These are phyloP conservation scores for Pyrgilauda ruficollis DNA, from an alignment of 2,113 vertebrate genomes.

Conservation along the genomic window DNA sequence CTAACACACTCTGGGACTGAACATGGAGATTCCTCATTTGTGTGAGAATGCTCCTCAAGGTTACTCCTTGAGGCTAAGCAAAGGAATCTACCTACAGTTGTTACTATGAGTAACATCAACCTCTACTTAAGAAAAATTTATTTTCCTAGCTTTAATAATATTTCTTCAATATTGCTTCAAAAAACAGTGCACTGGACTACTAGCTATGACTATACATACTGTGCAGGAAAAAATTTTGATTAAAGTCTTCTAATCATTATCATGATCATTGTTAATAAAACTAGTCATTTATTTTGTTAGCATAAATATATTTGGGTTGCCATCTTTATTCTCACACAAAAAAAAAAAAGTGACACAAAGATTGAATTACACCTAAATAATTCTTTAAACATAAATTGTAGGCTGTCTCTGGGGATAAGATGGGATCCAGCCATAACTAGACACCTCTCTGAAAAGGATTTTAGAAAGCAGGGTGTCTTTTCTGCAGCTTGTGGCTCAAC, in stretches of 20 bases:
- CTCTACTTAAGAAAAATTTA: background rate
- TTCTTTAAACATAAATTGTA: background rate
- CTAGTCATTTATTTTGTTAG: background rate
- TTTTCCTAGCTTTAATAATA: background rate
- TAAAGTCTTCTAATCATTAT: background rate
- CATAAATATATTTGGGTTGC: background rate
- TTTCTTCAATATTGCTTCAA: background rate
- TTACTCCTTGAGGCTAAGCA: background rate
- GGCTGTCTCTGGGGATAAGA: background rate
- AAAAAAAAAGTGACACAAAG: background rate
- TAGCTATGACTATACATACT: background rate
- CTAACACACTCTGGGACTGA: background rate
- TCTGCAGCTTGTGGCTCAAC: background rate
- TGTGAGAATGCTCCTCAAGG: background rate
- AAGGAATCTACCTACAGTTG: background rate
- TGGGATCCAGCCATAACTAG: background rate
- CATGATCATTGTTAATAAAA: background rate
- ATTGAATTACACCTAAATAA: background rate
- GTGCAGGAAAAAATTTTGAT: background rate
- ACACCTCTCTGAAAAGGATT: background rate
- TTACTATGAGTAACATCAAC: background rate
- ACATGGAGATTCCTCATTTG: too few relatives aligned
- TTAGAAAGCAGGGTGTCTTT: background rate
- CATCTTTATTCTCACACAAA: fast-evolving
- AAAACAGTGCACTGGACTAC: background rate